phyloP scores from a whole-genome alignment of 2,797 vertebrate species.

The Gambusia yucatana region DNA sequence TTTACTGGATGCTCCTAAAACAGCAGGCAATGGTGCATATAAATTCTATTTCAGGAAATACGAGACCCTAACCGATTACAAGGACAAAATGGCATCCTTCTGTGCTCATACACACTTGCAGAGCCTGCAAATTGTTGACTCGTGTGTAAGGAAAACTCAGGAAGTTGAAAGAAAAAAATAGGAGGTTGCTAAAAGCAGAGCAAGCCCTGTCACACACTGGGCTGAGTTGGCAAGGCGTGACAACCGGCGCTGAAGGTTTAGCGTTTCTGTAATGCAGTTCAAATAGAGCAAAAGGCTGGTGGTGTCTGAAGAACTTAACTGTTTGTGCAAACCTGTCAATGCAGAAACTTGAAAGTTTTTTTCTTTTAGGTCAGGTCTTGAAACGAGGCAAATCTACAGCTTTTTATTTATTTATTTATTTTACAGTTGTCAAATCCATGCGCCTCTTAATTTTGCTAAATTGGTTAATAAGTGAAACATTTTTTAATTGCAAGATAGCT shows the following conservation, averaged over 20 bases:
- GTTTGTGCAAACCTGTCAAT: slow-evolving; percentile 6
- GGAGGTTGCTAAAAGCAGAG: slow-evolving; percentile 21
- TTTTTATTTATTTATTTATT: too few species aligned
- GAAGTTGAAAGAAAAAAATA: background rate
- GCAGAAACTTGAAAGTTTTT: background rate
- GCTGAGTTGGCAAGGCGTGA: slow-evolving; percentile 39
- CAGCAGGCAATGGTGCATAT: slow-evolving; percentile 20
- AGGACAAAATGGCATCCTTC: slow-evolving; percentile 44
- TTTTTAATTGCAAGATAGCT: background rate
- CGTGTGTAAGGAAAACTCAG: slow-evolving; percentile 27
- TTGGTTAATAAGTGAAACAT: background rate
- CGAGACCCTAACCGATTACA: slow-evolving; percentile 12
- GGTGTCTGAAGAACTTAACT: background rate
- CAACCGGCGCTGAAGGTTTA: slow-evolving; percentile 29
- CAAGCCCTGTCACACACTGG: slow-evolving; percentile 14
- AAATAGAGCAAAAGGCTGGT: slow-evolving; percentile 12
- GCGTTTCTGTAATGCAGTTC: slow-evolving; percentile 22
- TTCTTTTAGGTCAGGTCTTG: background rate
- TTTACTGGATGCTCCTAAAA: slow-evolving; percentile 27
- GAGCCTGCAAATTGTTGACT: slow-evolving; percentile 40
- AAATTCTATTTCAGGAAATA: slow-evolving; percentile 30
- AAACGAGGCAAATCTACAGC: background rate
- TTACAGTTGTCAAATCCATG: background rate
- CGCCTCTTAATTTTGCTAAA: background rate
- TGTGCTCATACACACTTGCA: slow-evolving; percentile 40